Evolutionary conservation across 2,888 invertebrate species (phyloP).

Genomic region (Eilema sororculum): DNA sequence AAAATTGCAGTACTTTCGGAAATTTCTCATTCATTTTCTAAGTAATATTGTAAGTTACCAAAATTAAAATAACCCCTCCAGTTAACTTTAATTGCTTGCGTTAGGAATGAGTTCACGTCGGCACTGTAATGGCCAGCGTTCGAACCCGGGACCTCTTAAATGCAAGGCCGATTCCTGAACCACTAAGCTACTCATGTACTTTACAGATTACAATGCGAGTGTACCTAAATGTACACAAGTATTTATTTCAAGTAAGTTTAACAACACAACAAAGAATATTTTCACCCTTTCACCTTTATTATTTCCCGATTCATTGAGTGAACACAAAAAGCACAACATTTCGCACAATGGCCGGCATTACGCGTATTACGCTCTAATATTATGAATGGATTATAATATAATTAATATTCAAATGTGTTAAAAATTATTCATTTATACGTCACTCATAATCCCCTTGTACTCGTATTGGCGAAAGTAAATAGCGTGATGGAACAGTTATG

Average conservation of each 20-base stretch:
- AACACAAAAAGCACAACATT: conserved; percentile 61
- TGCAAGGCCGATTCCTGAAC: too few relatives aligned
- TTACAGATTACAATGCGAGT: not conserved
- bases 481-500: conserved; percentile 46
- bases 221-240: not conserved
- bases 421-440: conserved; percentile 79
- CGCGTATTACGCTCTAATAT: conserved; percentile 51
- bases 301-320: conserved; percentile 35
- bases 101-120: too few relatives aligned
- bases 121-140: too few relatives aligned
- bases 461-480: conserved; percentile 35
- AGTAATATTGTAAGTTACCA: too few relatives aligned
- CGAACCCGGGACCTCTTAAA: too few relatives aligned
- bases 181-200: not conserved
- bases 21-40: too few relatives aligned
- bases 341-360: conserved; percentile 55
- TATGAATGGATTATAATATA: conserved; percentile 72
- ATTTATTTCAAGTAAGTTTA: not conserved
- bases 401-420: conserved; percentile 81
- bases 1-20: too few relatives aligned
- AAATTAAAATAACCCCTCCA: too few relatives aligned
- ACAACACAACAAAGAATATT: conserved; percentile 32
- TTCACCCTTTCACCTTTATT: conserved; percentile 40
- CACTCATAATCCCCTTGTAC: conserved; percentile 69
- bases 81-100: too few relatives aligned